Base-by-base conservation (phyloP, 2,888 invertebrate species). In the Escarpia spicata region DNA sequence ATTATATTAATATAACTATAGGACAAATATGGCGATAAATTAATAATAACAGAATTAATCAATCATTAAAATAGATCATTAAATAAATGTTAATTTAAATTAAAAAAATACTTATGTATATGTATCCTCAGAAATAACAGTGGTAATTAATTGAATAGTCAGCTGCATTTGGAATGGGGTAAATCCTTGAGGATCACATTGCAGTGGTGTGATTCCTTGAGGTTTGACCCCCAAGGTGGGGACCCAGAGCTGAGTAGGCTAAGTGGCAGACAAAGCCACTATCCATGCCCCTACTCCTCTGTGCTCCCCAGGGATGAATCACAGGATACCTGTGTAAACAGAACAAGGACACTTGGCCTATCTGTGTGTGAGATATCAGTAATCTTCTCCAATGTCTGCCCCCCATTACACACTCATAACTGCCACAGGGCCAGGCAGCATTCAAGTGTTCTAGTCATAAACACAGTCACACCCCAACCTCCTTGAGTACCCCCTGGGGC, bases 311-410 rank as follows among this genome's bases (percentile, higher is more conserved):
- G 75, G 75, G 75, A 75, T 75, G 75, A 75, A 26, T 75, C 75
- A 75, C n/a, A n/a, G 75, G 37, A 26, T 75, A 75, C 75, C 75
- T 75, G 75, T 75, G 75, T 75, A 15, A 75, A 75, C 75, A 75
- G 0, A 26, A 6, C 19, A 75, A 26, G 26, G 75, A 75, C 75
- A 75, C 75, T 75, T 75, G 75, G 75, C n/a, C 75, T 75, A 75
- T 75, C 75, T 75, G 75, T 75, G 75, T 75, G 75, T 75, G 75
- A 75, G 75, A 75, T 75, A 75, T 75, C 75, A 75, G 75, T 75
- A 75, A 75, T 75, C 75, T 75, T 75, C 75, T 75, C 75, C 75
- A 75, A 75, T 75, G 75, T 75, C 75, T 75, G 4, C 75, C 75
- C 75, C n/a, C 75, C 75, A 75, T 26, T 75, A 26, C 26, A 75